Conservation (phyloP, 2,113 vertebrate genomes). For the Centropus bengalensis region DNA sequence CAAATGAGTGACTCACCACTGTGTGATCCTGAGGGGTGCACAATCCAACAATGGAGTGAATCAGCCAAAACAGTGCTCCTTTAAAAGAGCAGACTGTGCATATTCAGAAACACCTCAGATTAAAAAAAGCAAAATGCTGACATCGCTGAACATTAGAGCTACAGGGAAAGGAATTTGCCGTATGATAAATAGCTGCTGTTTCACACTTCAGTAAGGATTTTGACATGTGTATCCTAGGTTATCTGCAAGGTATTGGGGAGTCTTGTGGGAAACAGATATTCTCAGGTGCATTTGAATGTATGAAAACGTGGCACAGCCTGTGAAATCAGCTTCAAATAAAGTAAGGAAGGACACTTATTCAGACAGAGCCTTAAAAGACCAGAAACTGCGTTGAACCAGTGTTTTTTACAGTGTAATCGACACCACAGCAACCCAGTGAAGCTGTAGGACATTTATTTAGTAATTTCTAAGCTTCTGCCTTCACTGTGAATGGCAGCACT, state of each 20-base stretch:
- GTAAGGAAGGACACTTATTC: neutral
- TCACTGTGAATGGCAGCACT: neutral
- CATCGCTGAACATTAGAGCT: neutral
- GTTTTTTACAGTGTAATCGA: neutral
- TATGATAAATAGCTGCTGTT: neutral
- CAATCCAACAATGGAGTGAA: slow-evolving; percentile 45
- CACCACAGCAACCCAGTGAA: neutral
- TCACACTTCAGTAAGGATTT: neutral
- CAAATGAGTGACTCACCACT: slow-evolving; percentile 52
- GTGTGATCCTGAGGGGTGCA: slow-evolving; percentile 41
- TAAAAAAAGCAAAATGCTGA: neutral
- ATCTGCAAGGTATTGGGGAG: neutral
- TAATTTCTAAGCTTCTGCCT: neutral
- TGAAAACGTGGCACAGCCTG: neutral
- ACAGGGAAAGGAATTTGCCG: neutral
- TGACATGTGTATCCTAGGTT: neutral
- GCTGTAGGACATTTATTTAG: neutral
- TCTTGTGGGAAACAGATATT: neutral
- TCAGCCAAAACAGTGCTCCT: slow-evolving; percentile 42
- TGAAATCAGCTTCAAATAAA: neutral
- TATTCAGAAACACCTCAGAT: slow-evolving; percentile 28
- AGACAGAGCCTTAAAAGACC: neutral
- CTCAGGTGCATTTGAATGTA: neutral
- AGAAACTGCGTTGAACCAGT: neutral
- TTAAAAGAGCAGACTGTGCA: slow-evolving; percentile 1